Evolutionary conservation across 2,113 vertebrate species (phyloP), one percentile per base, ranked within the genome.

Genomic region (Odocoileus hemionus): DNA sequence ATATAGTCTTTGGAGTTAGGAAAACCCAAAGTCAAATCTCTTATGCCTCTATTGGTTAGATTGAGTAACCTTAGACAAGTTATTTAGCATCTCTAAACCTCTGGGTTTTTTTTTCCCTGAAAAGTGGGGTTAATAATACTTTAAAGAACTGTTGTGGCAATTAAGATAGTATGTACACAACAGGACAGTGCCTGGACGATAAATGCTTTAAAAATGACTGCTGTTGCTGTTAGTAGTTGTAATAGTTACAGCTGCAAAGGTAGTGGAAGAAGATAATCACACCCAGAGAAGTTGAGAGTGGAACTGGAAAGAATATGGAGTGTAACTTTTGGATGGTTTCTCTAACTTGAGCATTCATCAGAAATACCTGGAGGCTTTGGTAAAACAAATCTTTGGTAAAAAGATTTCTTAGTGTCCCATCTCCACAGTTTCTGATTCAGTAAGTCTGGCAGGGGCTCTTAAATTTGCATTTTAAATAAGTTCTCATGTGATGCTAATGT

Each of bases 71-170:
- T 67, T 57, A 60, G 58, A 11, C 39, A 85, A 91, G 47, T 94
- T 92, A 82, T 92, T 91, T 95, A 96, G 80, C 54, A 86, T 86
- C 58, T 80, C 45, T 94, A 55, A 93, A 17, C 17, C 30, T 86
- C 14, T 19, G 25, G 47, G 47, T 23, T 94, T 80, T 58, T 23
- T 76, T 3, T 0, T 36, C 23, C 23, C 33, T 76, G 33, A 86
- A 83, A 74, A 60, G 15, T 67, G n/a, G 28, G n/a, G 9, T 83
- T 90, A 54, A n/a, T 89, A 86, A 80, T 93, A 86, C 43, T 86
- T 86, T 30, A 82, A 58, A 79, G 50, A 90, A 39, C 36, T 39
- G 7, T 90, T 79, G 15, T 82, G 45, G 54, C 94, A 80, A 54
- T 43, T 91, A 84, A 67, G 14, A 30, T 57, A 80, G 26, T 76